Percentiles rank a stretch among this genome's conserved stretches.
Evolutionary conservation across 2,797 vertebrate species (phyloP).

Genomic region (Salmo trutta): DNA sequence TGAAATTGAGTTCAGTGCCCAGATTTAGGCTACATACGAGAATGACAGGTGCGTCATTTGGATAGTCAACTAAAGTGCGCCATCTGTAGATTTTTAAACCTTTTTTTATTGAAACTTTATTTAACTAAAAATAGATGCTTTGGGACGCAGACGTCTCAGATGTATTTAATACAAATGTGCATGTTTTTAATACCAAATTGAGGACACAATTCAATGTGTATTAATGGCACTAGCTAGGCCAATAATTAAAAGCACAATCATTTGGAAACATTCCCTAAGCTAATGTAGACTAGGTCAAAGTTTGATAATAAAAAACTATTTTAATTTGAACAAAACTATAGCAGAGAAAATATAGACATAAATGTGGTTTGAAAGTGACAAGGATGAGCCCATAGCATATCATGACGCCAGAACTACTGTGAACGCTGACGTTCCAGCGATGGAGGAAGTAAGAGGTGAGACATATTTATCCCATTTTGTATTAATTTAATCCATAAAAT

Average conservation of each 20-base stretch:
- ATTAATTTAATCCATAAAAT: background rate
- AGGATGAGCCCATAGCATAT: background rate
- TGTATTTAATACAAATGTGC: too few species aligned
- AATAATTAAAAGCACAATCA: background rate
- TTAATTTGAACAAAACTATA: background rate
- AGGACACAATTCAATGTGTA: too few species aligned
- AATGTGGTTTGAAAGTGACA: background rate
- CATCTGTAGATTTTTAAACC: background rate
- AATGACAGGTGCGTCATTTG: background rate
- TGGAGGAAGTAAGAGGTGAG: conserved; percentile 83
- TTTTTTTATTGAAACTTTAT: too few species aligned
- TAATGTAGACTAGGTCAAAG: too few species aligned
- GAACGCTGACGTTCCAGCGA: conserved; percentile 58
- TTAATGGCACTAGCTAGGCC: too few species aligned
- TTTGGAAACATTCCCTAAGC: background rate
- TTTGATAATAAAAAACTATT: background rate
- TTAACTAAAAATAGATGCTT: background rate
- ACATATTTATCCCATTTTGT: conserved; percentile 18
- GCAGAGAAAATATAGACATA: background rate
- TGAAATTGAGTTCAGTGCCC: conserved; percentile 44
- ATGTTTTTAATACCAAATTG: too few species aligned
- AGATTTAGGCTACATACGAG: conserved; percentile 41
- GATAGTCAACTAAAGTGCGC: background rate
- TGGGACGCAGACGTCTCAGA: background rate
- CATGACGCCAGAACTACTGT: conserved; percentile 58